These are phyloP conservation scores for Ceraclea dissimilis DNA, from an alignment of 2,888 invertebrate species.

Conservation along the genomic window DNA sequence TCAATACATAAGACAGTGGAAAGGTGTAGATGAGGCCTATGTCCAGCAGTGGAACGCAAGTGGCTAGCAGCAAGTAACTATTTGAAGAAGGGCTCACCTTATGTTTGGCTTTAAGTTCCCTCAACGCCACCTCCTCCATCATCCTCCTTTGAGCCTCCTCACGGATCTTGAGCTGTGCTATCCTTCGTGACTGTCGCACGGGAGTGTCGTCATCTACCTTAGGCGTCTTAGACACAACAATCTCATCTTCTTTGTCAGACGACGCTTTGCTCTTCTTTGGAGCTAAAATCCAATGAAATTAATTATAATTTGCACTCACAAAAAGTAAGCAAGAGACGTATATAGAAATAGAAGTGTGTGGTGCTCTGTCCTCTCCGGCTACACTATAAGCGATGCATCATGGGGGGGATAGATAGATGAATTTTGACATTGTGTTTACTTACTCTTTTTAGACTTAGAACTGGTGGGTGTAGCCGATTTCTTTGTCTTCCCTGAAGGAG, in stretches of 20 bases:
- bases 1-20: too few relatives aligned
- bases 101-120: constrained; percentile 58
- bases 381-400: too few relatives aligned
- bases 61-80: too few relatives aligned
- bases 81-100: too few relatives aligned
- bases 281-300: constrained; percentile 5
- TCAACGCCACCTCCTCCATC: constrained; percentile 64
- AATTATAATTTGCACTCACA: not conserved
- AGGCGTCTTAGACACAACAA: not conserved
- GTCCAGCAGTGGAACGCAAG: too few relatives aligned
- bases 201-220: constrained; percentile 41
- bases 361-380: too few relatives aligned
- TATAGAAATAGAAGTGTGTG: too few relatives aligned
- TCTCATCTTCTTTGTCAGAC: constrained; percentile 9
- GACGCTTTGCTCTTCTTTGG: constrained; percentile 5
- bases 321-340: not conserved
- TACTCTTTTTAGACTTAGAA: constrained; percentile 26
- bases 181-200: constrained; percentile 73
- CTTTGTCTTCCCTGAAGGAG: not conserved
- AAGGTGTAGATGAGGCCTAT: too few relatives aligned
- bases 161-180: constrained; percentile 80
- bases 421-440: too few relatives aligned
- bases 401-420: too few relatives aligned
- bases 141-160: constrained; percentile 75
- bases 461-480: constrained; percentile 11